These are phyloP conservation scores for Metallyticus violacea DNA, from an alignment of 2,888 invertebrate species.

Conservation along the genomic window DNA sequence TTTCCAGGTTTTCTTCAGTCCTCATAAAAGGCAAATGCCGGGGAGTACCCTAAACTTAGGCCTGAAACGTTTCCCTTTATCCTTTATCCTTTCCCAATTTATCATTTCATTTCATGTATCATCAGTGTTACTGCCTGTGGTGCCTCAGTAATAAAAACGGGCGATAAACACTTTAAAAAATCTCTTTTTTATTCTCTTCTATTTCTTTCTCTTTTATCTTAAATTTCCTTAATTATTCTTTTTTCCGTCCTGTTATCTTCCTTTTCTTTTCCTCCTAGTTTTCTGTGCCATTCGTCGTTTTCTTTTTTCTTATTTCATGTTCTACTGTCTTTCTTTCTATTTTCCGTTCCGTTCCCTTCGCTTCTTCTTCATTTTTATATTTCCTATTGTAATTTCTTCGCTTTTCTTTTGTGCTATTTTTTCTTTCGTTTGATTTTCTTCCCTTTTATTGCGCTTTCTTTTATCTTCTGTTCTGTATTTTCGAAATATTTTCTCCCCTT, in stretches of 20 bases:
- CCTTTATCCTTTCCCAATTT: no score
- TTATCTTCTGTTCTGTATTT: background rate
- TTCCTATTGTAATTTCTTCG: background rate
- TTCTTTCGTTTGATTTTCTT: background rate
- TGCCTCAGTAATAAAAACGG: no score
- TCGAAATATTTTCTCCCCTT: background rate
- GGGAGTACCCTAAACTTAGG: no score
- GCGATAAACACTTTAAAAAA: no score
- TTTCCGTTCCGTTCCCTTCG: background rate
- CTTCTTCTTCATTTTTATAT: background rate
- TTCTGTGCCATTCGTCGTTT: background rate
- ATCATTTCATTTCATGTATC: no score
- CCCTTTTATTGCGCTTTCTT: background rate
- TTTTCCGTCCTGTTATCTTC: background rate
- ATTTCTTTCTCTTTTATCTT: background rate
- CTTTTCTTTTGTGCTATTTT: background rate
- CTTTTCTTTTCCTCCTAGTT: background rate
- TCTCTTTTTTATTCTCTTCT: background rate
- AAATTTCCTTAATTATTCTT: background rate
- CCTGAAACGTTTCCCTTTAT: no score
- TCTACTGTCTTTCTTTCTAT: background rate
- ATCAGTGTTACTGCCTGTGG: no score
- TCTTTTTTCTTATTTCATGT: background rate
- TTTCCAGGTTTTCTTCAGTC: no score
- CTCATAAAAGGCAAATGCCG: no score